Evolutionary conservation across 1,140 invertebrate species (phyloP), one percentile per base, ranked within the genome.

Genomic region (Hyles vespertilio): DNA sequence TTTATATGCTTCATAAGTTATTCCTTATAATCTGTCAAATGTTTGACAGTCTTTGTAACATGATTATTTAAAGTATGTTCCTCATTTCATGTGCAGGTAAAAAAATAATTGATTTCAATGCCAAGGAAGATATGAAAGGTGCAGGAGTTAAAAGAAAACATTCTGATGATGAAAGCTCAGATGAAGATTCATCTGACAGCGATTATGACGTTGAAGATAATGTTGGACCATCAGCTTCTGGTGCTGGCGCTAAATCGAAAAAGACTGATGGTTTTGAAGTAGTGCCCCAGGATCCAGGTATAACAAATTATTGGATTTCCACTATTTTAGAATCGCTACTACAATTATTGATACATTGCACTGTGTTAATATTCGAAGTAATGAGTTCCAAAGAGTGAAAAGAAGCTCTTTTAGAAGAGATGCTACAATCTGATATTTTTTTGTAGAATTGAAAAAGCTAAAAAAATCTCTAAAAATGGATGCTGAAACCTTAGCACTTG

Each of bases 401-500:
- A 7, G 11, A 46, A 5, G 9, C 9, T 46, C 44, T 6, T 5
- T 46, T 46, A 46, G 11, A 46, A 6, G 3, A 10, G 7, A 10
- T 9, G 9, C 11, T 11, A 48, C 12, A 12, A 8, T 3, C 7
- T 48, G n/a, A 48, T 12, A 33, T 56, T 59, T 51, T 47, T 47
- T 74, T 83, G 44, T 51, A 87, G 79, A 87, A 48, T 63, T 90
- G 54, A 90, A 89, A 62, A 71, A 72, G 12, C 64, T 89, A 46
- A 90, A 89, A 58, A 95, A 93, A 65, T 94, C 93, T 72, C 83
- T 92, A n/a, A 95, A 95, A 77, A 91, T 99, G 65, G 93, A 94
- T 70, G 92, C 95, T 43, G 94, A 96, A 78, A 97, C 97, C 56
- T 87, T 99, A 47, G 97, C 97, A 0, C 77, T 99, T 3, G 98